Base-by-base conservation (phyloP, 2,113 vertebrate genomes). In the Takifugu bimaculatus region DNA sequence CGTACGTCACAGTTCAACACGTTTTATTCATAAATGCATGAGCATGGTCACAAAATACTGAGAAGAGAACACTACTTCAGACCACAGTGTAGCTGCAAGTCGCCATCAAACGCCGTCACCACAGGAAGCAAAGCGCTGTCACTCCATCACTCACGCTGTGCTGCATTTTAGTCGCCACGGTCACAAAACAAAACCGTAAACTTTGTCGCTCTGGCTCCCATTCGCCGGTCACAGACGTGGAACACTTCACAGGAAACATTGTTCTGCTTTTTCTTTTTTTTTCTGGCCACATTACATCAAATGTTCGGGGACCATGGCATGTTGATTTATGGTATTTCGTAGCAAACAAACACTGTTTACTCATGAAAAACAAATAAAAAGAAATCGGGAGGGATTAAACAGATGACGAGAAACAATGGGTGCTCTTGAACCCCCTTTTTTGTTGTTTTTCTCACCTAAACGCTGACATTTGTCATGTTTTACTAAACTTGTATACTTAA, bases 1-100 rank as follows among this genome's bases (percentile, higher is more conserved):
- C 35, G 9, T 11, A 39, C 35, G 7, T 39, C 6, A 2, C 48
- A 60, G 5, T 74, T 78, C 27, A 74, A 35, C 79, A 85, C 72
- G 57, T 79, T 87, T 87, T 85, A 85, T 87, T 87, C 7, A 73
- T 64, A 83, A 84, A 77, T 62, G 43, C 63, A 76, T 53, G 50
- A 45, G 78, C 75, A 80, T 68, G 49, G 80, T 80, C 68, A 77
- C 81, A 82, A 80, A 82, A 80, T 77, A 85, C 70, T 50, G 55
- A 62, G 35, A 57, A 68, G 60, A 57, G 73, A 60, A 68, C 66
- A 78, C 67, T 57, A 61, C 68, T 59, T 67, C 60, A 50, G 47
- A 60, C 66, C 57, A 80, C 58, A 54, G 57, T 61, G 75, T 63
- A 68, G 74, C 45, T 76, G 14, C 58, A 68, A 59, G 55, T 73